Percentiles rank a stretch among this genome's conserved stretches.
phyloP scores from a whole-genome alignment of 2,113 vertebrate species.

The Pygoscelis adeliae region DNA sequence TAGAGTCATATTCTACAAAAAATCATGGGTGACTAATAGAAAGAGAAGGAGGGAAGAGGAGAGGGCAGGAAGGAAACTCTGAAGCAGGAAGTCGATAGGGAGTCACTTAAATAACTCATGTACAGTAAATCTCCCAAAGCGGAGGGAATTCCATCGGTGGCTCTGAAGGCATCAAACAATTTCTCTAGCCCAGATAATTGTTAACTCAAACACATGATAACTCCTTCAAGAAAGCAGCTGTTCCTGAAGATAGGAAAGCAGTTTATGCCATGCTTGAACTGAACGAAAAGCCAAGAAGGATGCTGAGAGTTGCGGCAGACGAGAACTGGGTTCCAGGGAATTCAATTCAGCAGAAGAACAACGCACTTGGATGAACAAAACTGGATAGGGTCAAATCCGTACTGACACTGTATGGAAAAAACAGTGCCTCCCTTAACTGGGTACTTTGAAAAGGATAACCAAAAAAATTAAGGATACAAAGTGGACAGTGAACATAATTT shows the following conservation, averaged over 20 bases:
- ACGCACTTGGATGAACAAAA: not conserved
- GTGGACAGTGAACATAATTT: not conserved
- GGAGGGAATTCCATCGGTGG: not conserved
- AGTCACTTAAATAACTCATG: not conserved
- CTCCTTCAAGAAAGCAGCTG: not conserved
- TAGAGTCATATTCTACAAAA: not conserved
- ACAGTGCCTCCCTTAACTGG: not conserved
- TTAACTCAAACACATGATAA: not conserved
- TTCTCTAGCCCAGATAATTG: not conserved
- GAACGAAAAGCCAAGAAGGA: not conserved
- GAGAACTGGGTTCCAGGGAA: not conserved
- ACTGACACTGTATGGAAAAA: not conserved
- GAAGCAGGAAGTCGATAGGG: not conserved
- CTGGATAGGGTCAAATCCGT: not conserved
- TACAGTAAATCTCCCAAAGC: not conserved
- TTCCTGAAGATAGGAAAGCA: not conserved
- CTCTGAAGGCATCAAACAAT: not conserved
- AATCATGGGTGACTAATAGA: not conserved
- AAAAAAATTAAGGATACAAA: not conserved
- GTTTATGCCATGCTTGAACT: not conserved
- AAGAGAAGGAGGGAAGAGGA: not conserved
- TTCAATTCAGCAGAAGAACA: not conserved
- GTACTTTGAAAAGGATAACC: not conserved
- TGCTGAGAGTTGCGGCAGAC: not conserved
- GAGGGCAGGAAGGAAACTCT: not conserved